Base-by-base conservation (phyloP, 2,888 invertebrate species). In the Cartodere bifasciata region DNA sequence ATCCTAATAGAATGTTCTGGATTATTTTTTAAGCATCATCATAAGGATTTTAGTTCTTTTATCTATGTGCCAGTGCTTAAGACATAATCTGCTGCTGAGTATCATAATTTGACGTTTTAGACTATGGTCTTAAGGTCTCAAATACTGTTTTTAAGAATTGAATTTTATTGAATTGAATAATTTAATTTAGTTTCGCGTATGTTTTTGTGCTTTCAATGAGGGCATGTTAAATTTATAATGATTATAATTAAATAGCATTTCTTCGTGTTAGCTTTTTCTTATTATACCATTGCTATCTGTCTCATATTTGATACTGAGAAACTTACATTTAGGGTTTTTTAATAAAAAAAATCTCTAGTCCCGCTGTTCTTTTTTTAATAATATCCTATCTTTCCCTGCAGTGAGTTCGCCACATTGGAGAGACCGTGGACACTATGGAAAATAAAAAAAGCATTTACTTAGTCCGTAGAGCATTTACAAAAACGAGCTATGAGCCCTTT, bases 291-390 rank as follows among this genome's bases (percentile, higher is more conserved):
- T 55, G 56, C 56, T 55, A 54, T 55, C 46, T 50, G 45, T 48
- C 45, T 32, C 37, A 68, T 65, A 59, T 60, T 60, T 59, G 70
- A 70, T 70, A 71, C 70, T 70, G 70, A 68, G 64, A 64, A 59
- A 60, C 58, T 64, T 66, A 67, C 65, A 66, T 52, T 56, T 58
- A 58, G 56, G 58, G 53, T 56, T 58, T 58, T 59, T 60, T 56
- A 56, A 56, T 57, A 54, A 54, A 64, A 55, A 68, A 70, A 70
- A 68, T 70, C 69, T 72, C 72, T 73, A 73, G 73, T 73, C 72
- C 69, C 68, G 68, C 68, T 68, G 65, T 50, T 52, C 46, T 52
- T 50, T 53, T 52, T 50, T 49, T 9, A 29, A 26, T 27, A 35
- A 37, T 35, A 37, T 21, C 25, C 32, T 35, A 34, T 34, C 34